phyloP scores from a whole-genome alignment of 2,113 vertebrate species.

The Xenopus laevis region DNA sequence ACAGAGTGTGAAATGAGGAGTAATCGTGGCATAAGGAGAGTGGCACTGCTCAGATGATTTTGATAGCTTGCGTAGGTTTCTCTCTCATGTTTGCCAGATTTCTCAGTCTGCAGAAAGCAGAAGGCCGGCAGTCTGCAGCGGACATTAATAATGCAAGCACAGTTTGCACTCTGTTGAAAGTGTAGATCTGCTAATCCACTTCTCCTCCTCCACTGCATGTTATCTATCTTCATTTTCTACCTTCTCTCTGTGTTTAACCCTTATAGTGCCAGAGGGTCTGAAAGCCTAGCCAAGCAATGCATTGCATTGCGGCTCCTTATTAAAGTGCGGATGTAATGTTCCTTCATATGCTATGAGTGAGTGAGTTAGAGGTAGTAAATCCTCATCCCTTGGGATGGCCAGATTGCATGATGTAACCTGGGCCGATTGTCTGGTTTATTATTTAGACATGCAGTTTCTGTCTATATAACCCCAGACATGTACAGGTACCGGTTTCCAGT shows the following conservation, averaged over 20 bases:
- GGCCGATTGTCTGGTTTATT: too few relatives aligned
- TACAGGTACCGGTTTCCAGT: too few relatives aligned
- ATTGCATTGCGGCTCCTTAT: too few relatives aligned
- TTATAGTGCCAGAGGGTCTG: neutral
- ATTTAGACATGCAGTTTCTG: too few relatives aligned
- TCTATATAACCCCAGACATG: too few relatives aligned
- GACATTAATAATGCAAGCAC: slow-evolving; percentile 63
- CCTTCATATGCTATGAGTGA: neutral
- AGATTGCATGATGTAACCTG: too few relatives aligned
- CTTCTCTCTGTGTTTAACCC: neutral
- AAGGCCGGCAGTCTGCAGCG: slow-evolving; percentile 58
- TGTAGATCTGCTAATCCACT: neutral
- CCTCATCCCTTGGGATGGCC: neutral
- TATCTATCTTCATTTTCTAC: neutral
- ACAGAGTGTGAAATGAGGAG: slow-evolving; percentile 10
- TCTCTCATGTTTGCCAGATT: slow-evolving; percentile 22
- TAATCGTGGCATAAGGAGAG: slow-evolving; percentile 9
- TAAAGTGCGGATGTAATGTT: neutral
- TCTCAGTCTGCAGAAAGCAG: slow-evolving; percentile 27
- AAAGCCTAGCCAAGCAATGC: too few relatives aligned
- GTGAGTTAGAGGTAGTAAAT: neutral
- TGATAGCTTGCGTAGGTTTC: slow-evolving; percentile 19
- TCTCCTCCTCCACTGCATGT: neutral
- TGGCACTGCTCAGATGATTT: slow-evolving; percentile 16
- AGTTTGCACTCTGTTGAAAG: slow-evolving; percentile 53